A percentile compares a stretch with the other conserved stretches of the same genome.
These are phyloP conservation scores for Euleptes europaea DNA, from an alignment of 2,113 vertebrate genomes.

Conservation along the genomic window DNA sequence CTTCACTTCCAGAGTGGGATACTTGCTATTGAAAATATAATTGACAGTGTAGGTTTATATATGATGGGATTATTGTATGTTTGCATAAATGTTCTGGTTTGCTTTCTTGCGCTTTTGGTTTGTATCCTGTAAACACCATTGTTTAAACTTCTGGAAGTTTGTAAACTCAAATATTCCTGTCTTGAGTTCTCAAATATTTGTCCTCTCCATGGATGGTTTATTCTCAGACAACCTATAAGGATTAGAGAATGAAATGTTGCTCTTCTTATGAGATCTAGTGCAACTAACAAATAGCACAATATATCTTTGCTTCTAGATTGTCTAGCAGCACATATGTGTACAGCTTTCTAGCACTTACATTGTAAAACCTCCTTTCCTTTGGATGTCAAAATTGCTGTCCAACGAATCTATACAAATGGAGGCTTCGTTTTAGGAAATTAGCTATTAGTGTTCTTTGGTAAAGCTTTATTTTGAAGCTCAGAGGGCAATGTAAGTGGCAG, in stretches of 20 bases:
- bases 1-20: neutral
- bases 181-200: constrained; percentile 39
- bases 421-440: neutral
- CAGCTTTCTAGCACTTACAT: constrained; percentile 62
- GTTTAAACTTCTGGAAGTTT: neutral
- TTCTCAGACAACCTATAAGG: constrained; percentile 9
- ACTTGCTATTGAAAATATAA: neutral
- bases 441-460: constrained; percentile 6
- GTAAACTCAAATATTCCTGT: neutral
- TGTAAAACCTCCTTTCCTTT: constrained; percentile 28
- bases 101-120: neutral
- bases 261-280: constrained; percentile 30
- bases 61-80: neutral
- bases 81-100: neutral
- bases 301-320: constrained; percentile 58
- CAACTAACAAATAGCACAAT: constrained; percentile 70
- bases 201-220: constrained; percentile 29
- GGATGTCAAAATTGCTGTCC: neutral
- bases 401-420: neutral
- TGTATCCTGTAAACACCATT: neutral
- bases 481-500: neutral
- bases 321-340: constrained; percentile 45
- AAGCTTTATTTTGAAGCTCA: constrained; percentile 13
- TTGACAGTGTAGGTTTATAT: neutral
- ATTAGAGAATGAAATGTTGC: neutral